A percentile compares a stretch with the other conserved stretches of the same genome.
phyloP scores from a whole-genome alignment of 1,140 invertebrate species.

The Drosophila serrata region DNA sequence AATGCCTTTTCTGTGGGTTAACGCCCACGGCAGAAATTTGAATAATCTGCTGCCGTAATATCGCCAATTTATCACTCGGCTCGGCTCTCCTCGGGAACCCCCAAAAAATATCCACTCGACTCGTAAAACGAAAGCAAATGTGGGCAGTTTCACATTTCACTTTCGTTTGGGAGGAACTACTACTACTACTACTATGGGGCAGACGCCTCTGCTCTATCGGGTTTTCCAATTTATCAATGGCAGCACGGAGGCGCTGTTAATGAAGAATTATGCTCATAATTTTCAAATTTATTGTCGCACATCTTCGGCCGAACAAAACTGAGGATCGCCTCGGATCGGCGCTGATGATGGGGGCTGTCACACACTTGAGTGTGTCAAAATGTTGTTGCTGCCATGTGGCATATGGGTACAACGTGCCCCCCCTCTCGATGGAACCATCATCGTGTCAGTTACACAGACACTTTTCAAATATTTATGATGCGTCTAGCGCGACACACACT shows the following conservation, averaged over 20 bases:
- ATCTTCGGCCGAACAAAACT: conserved; percentile 45
- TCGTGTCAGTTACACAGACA: conserved; percentile 72
- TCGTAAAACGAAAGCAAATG: conserved; percentile 49
- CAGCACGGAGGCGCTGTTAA: conserved; percentile 72
- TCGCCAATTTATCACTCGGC: conserved; percentile 77
- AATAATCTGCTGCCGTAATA: conserved; percentile 78
- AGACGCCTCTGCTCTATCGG: conserved; percentile 63
- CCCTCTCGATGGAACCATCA: conserved; percentile 42
- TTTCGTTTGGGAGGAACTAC: conserved; percentile 38
- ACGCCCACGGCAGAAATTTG: conserved; percentile 75
- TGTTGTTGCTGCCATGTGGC: conserved; percentile 73
- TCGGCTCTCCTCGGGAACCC: conserved; percentile 36
- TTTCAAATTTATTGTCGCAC: conserved; percentile 76
- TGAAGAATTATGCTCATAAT: conserved; percentile 84
- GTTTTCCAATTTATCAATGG: conserved; percentile 55
- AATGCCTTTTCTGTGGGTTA: conserved; percentile 58
- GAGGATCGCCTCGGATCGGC: conserved; percentile 22
- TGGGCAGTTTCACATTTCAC: conserved; percentile 61
- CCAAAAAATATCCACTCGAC: conserved; percentile 16
- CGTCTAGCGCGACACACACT: conserved; percentile 42
- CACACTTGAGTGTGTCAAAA: conserved; percentile 83
- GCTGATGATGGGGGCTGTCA: conserved; percentile 62
- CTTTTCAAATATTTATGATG: conserved; percentile 79
- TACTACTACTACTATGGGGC: no score
- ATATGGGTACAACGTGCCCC: conserved; percentile 42